Percentiles rank a stretch among this genome's conserved stretches.
Conservation (phyloP, 2,797 vertebrate species). For the Labeo calbasu region DNA sequence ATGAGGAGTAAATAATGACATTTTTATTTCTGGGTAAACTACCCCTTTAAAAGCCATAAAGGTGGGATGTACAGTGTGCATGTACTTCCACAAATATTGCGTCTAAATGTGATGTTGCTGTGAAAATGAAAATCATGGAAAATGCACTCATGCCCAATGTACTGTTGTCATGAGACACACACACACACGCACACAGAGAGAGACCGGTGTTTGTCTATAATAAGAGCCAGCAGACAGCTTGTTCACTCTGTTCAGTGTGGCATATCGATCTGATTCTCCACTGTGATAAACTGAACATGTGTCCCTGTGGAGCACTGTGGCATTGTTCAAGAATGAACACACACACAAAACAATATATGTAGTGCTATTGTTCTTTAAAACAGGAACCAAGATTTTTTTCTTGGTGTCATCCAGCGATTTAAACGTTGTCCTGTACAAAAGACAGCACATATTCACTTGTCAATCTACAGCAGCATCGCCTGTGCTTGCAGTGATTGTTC, state of each 20-base stretch:
- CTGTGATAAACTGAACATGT: slow-evolving; percentile 48
- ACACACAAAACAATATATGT: not conserved
- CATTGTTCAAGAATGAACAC: slow-evolving; percentile 47
- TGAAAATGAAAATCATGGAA: not conserved
- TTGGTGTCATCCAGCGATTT: not conserved
- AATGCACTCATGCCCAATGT: slow-evolving; percentile 2
- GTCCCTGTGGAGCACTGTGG: slow-evolving; percentile 45
- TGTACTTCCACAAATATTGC: not conserved
- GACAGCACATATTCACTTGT: slow-evolving; percentile 30
- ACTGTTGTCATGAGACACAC: slow-evolving; percentile 25
- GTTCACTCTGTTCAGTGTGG: slow-evolving; percentile 53
- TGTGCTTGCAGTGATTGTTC: slow-evolving; percentile 29
- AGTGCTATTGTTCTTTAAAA: not conserved
- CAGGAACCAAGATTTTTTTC: not conserved
- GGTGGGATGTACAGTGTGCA: not conserved
- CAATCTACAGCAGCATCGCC: slow-evolving; percentile 8
- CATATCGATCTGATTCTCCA: slow-evolving; percentile 58
- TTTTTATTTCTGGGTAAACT: not conserved
- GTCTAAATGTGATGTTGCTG: not conserved
- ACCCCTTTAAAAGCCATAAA: not conserved
- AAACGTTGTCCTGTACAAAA: slow-evolving; percentile 9
- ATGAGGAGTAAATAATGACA: not conserved
- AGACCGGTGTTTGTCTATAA: slow-evolving; percentile 23
- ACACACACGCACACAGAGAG: slow-evolving; percentile 15
- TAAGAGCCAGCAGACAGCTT: slow-evolving; percentile 37